Evolutionary conservation across 2,113 vertebrate species (phyloP).

Genomic region (Siniperca knerii): DNA sequence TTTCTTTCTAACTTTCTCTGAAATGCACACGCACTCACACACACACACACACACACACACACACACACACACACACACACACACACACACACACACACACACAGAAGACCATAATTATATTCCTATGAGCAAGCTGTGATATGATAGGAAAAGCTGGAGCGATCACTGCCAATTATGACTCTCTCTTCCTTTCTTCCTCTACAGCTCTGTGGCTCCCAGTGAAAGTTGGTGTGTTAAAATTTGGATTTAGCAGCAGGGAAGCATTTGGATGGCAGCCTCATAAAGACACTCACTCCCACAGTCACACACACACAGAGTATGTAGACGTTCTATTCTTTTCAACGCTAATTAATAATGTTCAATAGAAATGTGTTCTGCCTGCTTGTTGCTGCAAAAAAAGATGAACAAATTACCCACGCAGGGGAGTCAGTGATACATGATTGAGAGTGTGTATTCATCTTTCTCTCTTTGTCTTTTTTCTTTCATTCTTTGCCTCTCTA

Average conservation of each 20-base stretch:
- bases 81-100: not conserved
- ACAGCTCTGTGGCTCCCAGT: not conserved
- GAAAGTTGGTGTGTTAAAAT: conserved; percentile 2
- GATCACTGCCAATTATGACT: conserved; percentile 6
- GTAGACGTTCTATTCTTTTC: not conserved
- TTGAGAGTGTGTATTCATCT: not conserved
- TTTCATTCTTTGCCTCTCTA: not conserved
- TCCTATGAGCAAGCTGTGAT: not conserved
- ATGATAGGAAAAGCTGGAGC: not conserved
- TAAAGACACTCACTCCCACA: not conserved
- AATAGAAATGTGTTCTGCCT: not conserved
- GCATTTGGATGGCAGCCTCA: conserved; percentile 1
- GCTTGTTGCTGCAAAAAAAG: conserved; percentile 3
- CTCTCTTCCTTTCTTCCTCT: not conserved
- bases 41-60: not conserved
- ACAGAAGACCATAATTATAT: not conserved
- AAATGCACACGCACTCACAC: not conserved
- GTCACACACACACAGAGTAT: not conserved
- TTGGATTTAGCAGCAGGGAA: not conserved
- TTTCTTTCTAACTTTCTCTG: not conserved
- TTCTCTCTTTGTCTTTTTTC: not conserved
- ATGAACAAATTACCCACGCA: not conserved
- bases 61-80: conserved; percentile 6
- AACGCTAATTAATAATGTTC: conserved; percentile 24
- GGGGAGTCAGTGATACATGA: not conserved